phyloP scores from a whole-genome alignment of 2,113 vertebrate species.

The Serilophus lunatus region DNA sequence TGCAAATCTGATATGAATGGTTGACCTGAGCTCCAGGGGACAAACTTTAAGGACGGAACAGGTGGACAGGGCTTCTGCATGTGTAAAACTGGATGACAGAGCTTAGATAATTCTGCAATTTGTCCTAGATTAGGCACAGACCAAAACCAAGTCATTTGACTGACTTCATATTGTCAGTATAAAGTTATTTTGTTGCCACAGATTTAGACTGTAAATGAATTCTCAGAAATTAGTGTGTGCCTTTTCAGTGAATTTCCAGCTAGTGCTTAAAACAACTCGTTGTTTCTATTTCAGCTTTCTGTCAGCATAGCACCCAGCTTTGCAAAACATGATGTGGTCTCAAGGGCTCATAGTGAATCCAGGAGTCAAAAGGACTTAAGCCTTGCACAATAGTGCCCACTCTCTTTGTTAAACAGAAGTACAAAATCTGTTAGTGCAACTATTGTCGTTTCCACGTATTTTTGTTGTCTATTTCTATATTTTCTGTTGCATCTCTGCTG shows the following conservation, averaged over 20 bases:
- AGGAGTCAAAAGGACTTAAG: accelerated
- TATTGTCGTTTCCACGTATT: background rate
- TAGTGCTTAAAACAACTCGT: accelerated
- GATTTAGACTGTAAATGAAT: background rate
- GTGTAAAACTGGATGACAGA: background rate
- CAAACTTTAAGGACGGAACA: background rate
- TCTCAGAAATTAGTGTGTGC: background rate
- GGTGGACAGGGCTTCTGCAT: background rate
- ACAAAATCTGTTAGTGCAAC: background rate
- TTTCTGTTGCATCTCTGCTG: background rate
- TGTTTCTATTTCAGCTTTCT: background rate
- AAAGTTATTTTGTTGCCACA: background rate
- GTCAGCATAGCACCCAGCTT: background rate
- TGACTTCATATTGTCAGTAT: background rate
- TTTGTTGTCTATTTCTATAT: accelerated
- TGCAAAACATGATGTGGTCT: background rate
- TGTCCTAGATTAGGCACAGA: background rate
- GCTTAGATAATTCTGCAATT: background rate
- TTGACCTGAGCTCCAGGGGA: background rate
- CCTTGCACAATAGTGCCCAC: background rate
- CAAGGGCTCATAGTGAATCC: background rate
- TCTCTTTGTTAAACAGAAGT: background rate
- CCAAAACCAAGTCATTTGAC: background rate
- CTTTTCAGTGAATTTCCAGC: background rate
- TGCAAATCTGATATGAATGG: background rate